Base-by-base conservation (phyloP, 2,888 invertebrate genomes). In the Ethmia dodecea region DNA sequence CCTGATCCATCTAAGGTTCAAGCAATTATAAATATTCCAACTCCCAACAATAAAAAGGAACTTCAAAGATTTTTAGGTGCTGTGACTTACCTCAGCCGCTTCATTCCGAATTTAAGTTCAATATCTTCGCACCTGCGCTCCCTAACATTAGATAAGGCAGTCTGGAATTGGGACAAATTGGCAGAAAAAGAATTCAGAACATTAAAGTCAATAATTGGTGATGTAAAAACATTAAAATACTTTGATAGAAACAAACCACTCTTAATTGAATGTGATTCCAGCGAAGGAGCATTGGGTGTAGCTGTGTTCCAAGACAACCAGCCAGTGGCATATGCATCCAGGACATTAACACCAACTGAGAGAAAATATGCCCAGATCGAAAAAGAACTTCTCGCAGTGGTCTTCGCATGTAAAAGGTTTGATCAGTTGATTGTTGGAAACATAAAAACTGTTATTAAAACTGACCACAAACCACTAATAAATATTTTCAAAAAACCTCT, bases 321-420 rank as follows among this genome's bases (percentile, higher is more conserved):
- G 5, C 37, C 37, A 8, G 29, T 40, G 8, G 35, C 32, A 22
- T 42, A 36, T 25, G 38, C 35, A 8, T 38, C 38, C 5, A 27
- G 24, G 3, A 18, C 18, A 18, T 8, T 18, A 8, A 18, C 18
- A 24, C 32, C 37, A 15, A 31, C 35, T 18, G 35, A 39, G 24
- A 22, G 12, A 26, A 35, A 31, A 20, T 37, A 40, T 28, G 34
- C 41, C 4, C 41, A 41, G 28, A 41, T 41, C 14, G 41, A 41
- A 12, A 41, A 37, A 30, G 41, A 41, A 25, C 11, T 38, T 5
- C n/a, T 33, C 4, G 37, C 42, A 16, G 24, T 34, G 3, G 31
- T 42, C 14, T 35, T 36, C 33, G 38, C 33, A 12, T 42, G 6
- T 6, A 18, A 13, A 3, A 41, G 34, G 20, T 40, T 37, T 26